phyloP scores from a whole-genome alignment of 2,888 invertebrate species.

The Cephus sareptanus region DNA sequence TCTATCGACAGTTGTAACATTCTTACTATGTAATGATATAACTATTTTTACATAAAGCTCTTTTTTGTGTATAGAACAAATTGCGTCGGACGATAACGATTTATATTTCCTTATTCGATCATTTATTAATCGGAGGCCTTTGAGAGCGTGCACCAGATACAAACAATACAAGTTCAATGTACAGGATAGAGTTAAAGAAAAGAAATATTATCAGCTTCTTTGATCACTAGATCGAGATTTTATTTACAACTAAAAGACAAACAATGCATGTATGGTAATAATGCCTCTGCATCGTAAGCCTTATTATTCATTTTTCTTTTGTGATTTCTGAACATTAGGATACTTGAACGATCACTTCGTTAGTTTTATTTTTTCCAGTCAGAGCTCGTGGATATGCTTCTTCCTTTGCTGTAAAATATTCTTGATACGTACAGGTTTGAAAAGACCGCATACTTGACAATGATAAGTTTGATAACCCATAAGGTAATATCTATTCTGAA shows the following conservation, averaged over 20 bases:
- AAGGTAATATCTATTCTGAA: background rate
- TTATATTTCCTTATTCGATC: slow-evolving; percentile 1
- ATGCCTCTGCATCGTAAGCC: background rate
- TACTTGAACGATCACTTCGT: background rate
- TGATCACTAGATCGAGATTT: slow-evolving; percentile 45
- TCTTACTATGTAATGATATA: background rate
- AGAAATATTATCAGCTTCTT: slow-evolving; percentile 10
- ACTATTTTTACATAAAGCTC: slow-evolving; percentile 19
- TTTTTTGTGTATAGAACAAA: background rate
- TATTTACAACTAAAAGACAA: slow-evolving; percentile 48
- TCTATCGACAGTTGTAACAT: slow-evolving; percentile 9
- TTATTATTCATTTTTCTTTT: background rate
- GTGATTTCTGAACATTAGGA: background rate
- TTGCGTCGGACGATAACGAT: background rate
- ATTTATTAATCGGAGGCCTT: slow-evolving; percentile 8
- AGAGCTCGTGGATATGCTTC: background rate
- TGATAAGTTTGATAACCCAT: background rate
- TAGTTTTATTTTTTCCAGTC: background rate
- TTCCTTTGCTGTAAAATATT: background rate
- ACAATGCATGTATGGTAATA: slow-evolving; percentile 4
- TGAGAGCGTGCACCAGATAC: slow-evolving; percentile 14
- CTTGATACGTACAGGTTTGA: background rate
- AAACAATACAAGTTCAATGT: slow-evolving; percentile 1
- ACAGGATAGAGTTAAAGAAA: slow-evolving; percentile 8
- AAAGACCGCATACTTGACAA: background rate